Evolutionary conservation across 2,113 vertebrate species (phyloP).

Genomic region (Probosciger aterrimus): DNA sequence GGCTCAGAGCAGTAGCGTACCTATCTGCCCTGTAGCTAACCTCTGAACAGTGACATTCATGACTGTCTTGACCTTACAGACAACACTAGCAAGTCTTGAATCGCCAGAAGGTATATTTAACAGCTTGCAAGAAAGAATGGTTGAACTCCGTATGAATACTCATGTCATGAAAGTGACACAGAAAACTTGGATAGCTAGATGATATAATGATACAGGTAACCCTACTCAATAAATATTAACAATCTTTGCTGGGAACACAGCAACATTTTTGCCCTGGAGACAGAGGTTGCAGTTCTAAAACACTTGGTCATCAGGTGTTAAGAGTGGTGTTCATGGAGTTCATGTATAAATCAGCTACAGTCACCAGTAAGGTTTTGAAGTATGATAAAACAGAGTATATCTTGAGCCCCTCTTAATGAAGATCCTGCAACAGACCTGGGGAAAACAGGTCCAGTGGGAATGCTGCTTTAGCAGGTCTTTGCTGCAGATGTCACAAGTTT

Average conservation of each 20-base stretch:
- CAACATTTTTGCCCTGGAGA: neutral
- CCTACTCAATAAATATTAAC: neutral
- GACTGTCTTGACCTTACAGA: neutral
- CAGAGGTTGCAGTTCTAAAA: neutral
- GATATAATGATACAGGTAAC: neutral
- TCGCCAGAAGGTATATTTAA: neutral
- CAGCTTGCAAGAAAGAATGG: neutral
- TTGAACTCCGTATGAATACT: neutral
- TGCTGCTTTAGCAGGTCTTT: neutral
- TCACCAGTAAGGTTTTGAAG: neutral
- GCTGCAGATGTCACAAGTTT: neutral
- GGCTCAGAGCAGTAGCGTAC: neutral
- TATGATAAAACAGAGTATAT: neutral
- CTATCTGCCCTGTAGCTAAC: neutral
- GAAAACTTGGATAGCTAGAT: neutral
- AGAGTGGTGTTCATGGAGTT: neutral
- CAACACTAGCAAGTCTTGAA: neutral
- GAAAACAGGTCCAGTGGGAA: neutral
- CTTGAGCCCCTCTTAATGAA: neutral
- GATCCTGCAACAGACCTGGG: accelerated
- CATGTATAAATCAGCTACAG: neutral
- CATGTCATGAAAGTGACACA: neutral
- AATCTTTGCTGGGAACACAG: neutral
- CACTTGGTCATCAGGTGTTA: neutral
- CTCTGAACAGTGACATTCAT: neutral